Percentiles rank a stretch among this genome's conserved stretches.
phyloP scores from a whole-genome alignment of 2,113 vertebrate genomes.

The Bos javanicus region DNA sequence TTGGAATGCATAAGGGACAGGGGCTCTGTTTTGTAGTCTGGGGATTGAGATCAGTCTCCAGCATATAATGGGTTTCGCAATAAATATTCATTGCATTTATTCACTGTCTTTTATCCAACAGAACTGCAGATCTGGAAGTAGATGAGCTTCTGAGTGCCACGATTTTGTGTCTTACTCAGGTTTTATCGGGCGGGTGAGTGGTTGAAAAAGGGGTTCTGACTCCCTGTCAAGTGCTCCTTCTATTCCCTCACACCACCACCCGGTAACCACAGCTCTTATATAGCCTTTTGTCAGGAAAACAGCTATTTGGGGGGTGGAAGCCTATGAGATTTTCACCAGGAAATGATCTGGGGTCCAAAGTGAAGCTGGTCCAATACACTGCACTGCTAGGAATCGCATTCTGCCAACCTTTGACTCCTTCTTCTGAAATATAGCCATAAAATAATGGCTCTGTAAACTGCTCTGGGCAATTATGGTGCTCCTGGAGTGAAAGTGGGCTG shows the following conservation, averaged over 20 bases:
- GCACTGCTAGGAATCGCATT: slow-evolving; percentile 75
- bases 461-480: slow-evolving; percentile 87
- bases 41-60: background rate
- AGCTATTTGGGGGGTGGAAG: slow-evolving; percentile 23
- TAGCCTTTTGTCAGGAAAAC: background rate
- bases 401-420: slow-evolving; percentile 82
- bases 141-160: no score
- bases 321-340: slow-evolving; percentile 60
- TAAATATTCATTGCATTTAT: background rate
- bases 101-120: background rate
- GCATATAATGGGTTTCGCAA: background rate
- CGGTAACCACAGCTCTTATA: background rate
- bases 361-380: slow-evolving; percentile 59
- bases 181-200: background rate
- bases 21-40: background rate
- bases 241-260: background rate
- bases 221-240: background rate
- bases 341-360: slow-evolving; percentile 77
- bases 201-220: background rate
- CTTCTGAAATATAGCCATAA: slow-evolving; percentile 86
- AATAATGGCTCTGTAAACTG: slow-evolving; percentile 87
- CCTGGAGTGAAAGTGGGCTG: slow-evolving; percentile 87
- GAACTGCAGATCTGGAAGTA: background rate
- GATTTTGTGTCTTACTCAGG: background rate
- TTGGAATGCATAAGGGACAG: background rate